Base-by-base conservation (phyloP, 2,888 invertebrate species). In the Lycaena phlaeas region DNA sequence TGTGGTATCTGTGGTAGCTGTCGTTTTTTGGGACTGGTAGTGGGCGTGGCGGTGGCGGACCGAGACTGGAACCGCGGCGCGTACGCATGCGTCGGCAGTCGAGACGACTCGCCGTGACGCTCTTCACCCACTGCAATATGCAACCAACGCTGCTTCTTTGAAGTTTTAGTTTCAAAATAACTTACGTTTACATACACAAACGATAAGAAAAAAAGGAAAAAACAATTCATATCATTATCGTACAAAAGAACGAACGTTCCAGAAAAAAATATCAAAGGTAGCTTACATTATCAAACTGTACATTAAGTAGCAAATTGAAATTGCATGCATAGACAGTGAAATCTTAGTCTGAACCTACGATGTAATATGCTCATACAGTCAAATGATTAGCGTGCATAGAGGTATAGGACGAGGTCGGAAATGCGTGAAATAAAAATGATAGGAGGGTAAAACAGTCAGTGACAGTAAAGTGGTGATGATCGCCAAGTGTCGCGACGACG, bases 1-100 rank as follows among this genome's bases (percentile, higher is more conserved):
- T 78, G 87, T 52, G 97, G 97, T 70, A 97, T 96, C 84, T 96
- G 95, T 53, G 98, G 98, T 64, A 98, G 89, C 84, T 97, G 97
- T 54, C 98, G 89, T 85, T 97, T 97, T 85, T 97, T 97, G 39
- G 97, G 96, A 53, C 96, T 96, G 47, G 96, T 95, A 44, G 95
- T 95, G 40, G 97, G 97, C 40, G 96, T 96, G 56, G 94, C 95
- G 43, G 95, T 96, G 48, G 95, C 94, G 41, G 94, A 94, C 36
- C 94, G 89, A 44, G 94, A 94, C 68, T 92, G 91, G 70, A 93
- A 93, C 53, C 93, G 87, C 49, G 90, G 86, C 55, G 88, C 87
- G 56, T 82, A 84, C 64, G 87, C 87, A 61, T 89, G 86, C 42
- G 86, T 85, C 41, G 87, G 87, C 58, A 87, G 59, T 43, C 84